Conservation (phyloP, 2,888 invertebrate species). For the Luperina nickerlii region DNA sequence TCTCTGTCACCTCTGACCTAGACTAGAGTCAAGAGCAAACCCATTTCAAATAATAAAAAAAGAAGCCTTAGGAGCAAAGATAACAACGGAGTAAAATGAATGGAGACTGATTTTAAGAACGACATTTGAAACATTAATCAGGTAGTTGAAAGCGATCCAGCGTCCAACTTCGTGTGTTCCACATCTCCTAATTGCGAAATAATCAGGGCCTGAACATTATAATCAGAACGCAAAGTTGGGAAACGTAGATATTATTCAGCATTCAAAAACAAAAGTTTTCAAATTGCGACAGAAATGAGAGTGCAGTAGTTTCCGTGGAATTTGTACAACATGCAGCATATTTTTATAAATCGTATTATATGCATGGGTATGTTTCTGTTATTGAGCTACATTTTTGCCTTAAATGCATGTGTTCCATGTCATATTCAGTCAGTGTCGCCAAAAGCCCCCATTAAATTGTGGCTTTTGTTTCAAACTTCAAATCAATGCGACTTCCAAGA, state of each 20-base stretch:
- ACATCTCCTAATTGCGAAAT: constrained; percentile 31
- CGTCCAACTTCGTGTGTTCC: constrained; percentile 23
- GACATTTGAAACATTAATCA: constrained; percentile 36
- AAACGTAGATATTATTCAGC: constrained; percentile 23
- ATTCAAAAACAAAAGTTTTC: constrained; percentile 34
- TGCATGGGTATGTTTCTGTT: neutral
- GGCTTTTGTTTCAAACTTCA: neutral
- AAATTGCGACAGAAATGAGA: constrained; percentile 28
- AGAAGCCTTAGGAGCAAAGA: constrained; percentile 14
- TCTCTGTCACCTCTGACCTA: too few species aligned
- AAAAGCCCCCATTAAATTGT: neutral
- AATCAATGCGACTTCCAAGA: neutral
- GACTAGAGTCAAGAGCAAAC: too few species aligned
- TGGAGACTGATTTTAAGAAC: constrained; percentile 22
- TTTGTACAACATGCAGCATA: constrained; percentile 12
- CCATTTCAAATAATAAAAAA: too few species aligned
- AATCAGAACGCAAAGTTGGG: constrained; percentile 41
- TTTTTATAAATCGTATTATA: too few species aligned
- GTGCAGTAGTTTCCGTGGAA: constrained; percentile 21
- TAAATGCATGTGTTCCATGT: too few species aligned
- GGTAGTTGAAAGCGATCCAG: constrained; percentile 36
- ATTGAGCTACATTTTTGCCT: neutral
- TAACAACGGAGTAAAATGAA: constrained; percentile 28
- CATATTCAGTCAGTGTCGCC: neutral
- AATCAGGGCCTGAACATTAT: constrained; percentile 31